These are phyloP conservation scores for Enteromius paludinosus DNA, from an alignment of 2,797 vertebrate species.

Conservation along the genomic window DNA sequence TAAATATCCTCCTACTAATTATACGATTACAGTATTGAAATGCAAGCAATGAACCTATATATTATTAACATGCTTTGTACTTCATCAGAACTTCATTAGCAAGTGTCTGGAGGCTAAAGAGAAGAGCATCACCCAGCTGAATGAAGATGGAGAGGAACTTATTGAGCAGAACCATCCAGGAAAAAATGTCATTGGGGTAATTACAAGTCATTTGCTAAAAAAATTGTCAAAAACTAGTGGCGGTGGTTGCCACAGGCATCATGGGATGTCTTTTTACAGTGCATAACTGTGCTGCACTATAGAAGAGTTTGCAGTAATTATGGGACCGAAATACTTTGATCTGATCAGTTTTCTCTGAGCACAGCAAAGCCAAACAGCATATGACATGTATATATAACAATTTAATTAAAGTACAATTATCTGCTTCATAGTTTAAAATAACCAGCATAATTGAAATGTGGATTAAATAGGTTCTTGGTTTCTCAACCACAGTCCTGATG, in stretches of 20 bases:
- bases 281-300: not conserved
- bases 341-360: not conserved
- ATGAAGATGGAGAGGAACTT: conserved; percentile 88
- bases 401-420: not conserved
- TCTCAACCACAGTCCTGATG: not conserved
- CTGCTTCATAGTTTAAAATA: not conserved
- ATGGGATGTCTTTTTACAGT: not conserved
- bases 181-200: conserved; percentile 80
- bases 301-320: not conserved
- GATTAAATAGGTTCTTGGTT: not conserved
- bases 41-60: not conserved
- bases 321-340: not conserved
- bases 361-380: not conserved
- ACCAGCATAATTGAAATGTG: not conserved
- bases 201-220: not conserved
- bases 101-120: conserved; percentile 95
- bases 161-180: conserved; percentile 84
- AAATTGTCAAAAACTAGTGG: not conserved
- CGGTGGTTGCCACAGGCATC: not conserved
- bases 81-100: conserved; percentile 87
- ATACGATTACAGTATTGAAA: not conserved
- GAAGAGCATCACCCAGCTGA: conserved; percentile 87
- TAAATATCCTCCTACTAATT: not conserved
- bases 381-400: not conserved
- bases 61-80: not conserved